Base-by-base conservation (phyloP, 2,797 vertebrate genomes). In the Paramormyrops hopkinsi region DNA sequence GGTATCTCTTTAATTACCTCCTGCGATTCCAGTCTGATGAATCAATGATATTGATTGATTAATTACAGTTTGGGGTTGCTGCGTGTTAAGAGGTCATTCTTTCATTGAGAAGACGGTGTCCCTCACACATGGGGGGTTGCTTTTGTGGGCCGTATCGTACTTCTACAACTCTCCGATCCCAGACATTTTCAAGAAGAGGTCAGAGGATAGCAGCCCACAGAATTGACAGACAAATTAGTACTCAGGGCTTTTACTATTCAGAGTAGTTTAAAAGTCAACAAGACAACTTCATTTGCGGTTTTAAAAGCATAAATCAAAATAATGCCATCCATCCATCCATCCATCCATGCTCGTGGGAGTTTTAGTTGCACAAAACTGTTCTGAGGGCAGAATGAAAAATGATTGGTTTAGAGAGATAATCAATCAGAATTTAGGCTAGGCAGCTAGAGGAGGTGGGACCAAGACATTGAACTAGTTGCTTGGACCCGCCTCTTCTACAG, bases 1-100 rank as follows among this genome's bases (percentile, higher is more conserved):
- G 79, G 73, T 85, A 69, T 88, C 90, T 90, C 84, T 87, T 91
- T 90, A 92, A 93, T 93, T 92, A 91, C 83, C 90, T 85, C 82
- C 44, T 73, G 90, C 91, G 90, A 91, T 91, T 90, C 88, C 88
- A 86, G 54, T 88, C 79, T 82, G 89, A 91, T 83, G 89, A 90
- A 93, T 91, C 84, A 14, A 88, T 1, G 22, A 65, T 92, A 92
- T 91, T 90, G 91, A 92, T 83, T 73, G 73, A 90, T 89, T 89
- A 88, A 90, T 92, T 91, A 91, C 91, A 89, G 79, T 25, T 48
- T 73, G 88, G 83, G 89, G 41, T 37, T 29, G 83, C 56, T 79
- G 59, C 1, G 50, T 88, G 87, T 87, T 88, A 92, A 88, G 90
- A 90, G 50, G 87, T 87, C 29, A 89, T 91, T 92, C 86, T 90